Conservation (phyloP, 1,140 invertebrate species). For the Drosophila bifasciata region DNA sequence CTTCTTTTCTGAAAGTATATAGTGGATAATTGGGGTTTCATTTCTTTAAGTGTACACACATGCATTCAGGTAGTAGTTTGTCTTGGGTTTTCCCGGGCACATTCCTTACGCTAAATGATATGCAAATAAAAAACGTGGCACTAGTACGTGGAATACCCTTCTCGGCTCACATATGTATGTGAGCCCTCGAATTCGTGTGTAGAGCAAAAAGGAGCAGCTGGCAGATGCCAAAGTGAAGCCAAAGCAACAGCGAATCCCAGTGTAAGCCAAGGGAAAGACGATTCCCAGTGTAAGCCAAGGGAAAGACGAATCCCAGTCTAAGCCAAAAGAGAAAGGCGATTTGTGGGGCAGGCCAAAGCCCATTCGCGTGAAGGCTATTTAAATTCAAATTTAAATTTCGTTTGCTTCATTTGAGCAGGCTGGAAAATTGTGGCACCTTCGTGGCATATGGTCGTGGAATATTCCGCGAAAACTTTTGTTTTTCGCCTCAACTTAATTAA, state of each 20-base stretch:
- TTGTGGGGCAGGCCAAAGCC: not conserved
- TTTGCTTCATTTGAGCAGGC: constrained; percentile 65
- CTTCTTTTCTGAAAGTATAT: constrained; percentile 5
- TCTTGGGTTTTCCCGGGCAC: constrained; percentile 25
- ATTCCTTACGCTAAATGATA: constrained; percentile 73
- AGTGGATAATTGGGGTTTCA: not conserved
- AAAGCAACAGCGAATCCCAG: too few relatives aligned
- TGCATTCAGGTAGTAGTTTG: constrained; percentile 54
- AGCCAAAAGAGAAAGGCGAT: too few relatives aligned
- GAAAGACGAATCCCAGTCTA: not conserved
- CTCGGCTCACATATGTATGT: constrained; percentile 2
- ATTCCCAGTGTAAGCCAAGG: constrained; percentile 2
- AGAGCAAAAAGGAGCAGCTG: not conserved
- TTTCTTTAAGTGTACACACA: constrained; percentile 6
- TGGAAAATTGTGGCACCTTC: constrained; percentile 32
- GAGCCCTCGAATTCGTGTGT: not conserved
- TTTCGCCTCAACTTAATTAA: constrained; percentile 56
- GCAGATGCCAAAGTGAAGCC: too few relatives aligned
- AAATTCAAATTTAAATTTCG: constrained; percentile 80
- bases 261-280: too few relatives aligned
- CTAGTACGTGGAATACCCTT: constrained; percentile 19
- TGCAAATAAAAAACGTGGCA: constrained; percentile 76
- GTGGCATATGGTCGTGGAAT: constrained; percentile 25
- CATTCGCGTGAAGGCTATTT: constrained; percentile 42
- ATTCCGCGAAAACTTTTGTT: constrained; percentile 30